phyloP scores from a whole-genome alignment of 2,113 vertebrate genomes.

The Eonycteris spelaea region DNA sequence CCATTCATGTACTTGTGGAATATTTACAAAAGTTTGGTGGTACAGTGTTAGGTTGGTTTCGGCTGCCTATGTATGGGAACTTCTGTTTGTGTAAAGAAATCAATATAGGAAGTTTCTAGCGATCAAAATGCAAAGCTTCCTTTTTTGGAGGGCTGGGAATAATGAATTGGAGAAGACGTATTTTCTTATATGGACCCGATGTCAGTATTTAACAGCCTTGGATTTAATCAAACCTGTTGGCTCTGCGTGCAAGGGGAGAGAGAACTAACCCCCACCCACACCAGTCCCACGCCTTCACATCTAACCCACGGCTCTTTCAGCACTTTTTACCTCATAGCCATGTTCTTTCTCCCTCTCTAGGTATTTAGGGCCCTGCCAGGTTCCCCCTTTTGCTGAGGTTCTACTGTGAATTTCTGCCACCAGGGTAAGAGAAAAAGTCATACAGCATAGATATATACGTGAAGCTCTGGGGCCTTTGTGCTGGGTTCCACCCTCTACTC shows the following conservation, averaged over 20 bases:
- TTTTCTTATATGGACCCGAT: background rate
- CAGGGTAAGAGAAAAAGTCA: background rate
- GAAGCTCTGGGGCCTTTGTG: background rate
- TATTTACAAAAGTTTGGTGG: background rate
- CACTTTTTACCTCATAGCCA: background rate
- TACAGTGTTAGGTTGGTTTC: background rate
- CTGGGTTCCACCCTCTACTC: background rate
- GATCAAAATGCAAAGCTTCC: background rate
- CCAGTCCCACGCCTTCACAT: rapidly evolving
- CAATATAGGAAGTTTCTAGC: background rate
- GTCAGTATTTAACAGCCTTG: background rate
- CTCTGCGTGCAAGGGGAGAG: background rate
- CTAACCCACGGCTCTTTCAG: background rate
- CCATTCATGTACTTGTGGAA: background rate
- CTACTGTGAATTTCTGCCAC: background rate
- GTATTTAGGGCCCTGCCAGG: background rate
- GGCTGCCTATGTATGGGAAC: background rate
- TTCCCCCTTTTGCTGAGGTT: background rate
- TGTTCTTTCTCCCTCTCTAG: background rate
- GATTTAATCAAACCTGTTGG: background rate
- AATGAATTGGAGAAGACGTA: background rate
- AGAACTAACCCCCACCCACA: background rate
- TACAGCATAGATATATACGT: rapidly evolving
- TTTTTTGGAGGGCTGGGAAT: background rate
- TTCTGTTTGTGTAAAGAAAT: background rate